phyloP scores from a whole-genome alignment of 2,113 vertebrate genomes.

The Melanerpes aurifrons region DNA sequence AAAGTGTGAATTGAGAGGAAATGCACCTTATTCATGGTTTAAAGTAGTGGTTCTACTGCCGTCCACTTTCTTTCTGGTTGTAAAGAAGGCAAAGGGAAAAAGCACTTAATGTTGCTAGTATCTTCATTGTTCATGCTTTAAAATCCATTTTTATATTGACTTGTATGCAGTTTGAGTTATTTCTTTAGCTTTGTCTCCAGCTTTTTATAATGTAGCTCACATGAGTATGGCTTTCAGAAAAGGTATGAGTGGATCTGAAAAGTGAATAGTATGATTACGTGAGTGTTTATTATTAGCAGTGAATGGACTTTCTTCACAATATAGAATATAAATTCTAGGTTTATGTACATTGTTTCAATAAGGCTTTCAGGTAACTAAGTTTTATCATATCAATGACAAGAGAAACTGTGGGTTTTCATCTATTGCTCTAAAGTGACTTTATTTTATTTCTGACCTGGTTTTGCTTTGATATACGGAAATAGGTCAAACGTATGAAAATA shows the following conservation, averaged over 20 bases:
- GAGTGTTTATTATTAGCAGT: background rate
- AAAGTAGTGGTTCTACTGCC: fast-evolving
- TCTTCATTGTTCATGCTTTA: background rate
- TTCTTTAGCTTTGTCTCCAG: background rate
- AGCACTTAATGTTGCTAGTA: background rate
- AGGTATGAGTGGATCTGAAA: background rate
- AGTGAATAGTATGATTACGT: background rate
- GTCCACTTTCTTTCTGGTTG: background rate
- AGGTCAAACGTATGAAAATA: background rate
- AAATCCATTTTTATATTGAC: background rate
- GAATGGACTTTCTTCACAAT: background rate
- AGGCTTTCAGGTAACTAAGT: background rate
- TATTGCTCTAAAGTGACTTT: background rate
- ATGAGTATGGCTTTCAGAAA: background rate
- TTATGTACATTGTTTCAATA: background rate
- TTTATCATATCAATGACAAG: background rate
- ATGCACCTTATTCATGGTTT: background rate
- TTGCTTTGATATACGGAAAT: background rate
- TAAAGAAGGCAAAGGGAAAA: background rate
- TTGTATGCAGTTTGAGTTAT: background rate
- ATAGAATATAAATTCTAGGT: background rate
- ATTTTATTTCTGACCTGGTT: background rate
- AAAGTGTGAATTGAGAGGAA: background rate
- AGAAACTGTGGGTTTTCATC: background rate
- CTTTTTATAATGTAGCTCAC: background rate